A percentile compares a stretch with the other conserved stretches of the same genome.
phyloP scores from a whole-genome alignment of 1,140 invertebrate species.

The Drosophila tristis region DNA sequence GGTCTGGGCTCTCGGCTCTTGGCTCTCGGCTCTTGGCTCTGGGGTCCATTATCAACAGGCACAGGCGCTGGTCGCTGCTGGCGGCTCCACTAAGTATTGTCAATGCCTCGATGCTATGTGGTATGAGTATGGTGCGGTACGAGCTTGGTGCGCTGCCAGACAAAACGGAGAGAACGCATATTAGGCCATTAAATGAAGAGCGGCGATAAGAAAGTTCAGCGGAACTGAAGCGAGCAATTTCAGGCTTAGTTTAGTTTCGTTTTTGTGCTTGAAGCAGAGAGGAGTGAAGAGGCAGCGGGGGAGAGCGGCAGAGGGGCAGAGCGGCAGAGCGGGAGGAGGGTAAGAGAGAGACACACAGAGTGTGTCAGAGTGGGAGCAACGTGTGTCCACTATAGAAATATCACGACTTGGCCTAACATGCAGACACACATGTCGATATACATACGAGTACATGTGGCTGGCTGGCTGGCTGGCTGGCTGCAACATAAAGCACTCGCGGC shows the following conservation, averaged over 20 bases:
- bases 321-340: not conserved
- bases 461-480: constrained; percentile 10
- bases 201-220: constrained; percentile 81
- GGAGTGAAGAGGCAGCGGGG: too few relatives aligned
- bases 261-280: constrained; percentile 6
- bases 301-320: too few relatives aligned
- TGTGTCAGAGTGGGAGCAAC: constrained; percentile 31
- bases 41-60: constrained; percentile 63
- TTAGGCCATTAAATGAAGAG: constrained; percentile 74
- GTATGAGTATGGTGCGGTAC: constrained; percentile 3
- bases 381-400: constrained; percentile 77
- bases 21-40: not conserved
- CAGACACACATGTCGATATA: constrained; percentile 55
- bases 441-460: too few relatives aligned
- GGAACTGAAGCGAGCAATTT: constrained; percentile 81
- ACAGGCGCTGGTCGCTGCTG: constrained; percentile 31
- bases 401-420: constrained; percentile 72
- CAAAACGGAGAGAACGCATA: constrained; percentile 59
- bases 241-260: constrained; percentile 72
- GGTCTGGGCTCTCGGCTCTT: not conserved
- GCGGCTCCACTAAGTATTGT: constrained; percentile 35
- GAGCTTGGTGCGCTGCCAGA: constrained; percentile 7
- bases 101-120: constrained; percentile 34
- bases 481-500: constrained; percentile 1
- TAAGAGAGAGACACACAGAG: too few relatives aligned